These are phyloP conservation scores for Eristalis arbustorum DNA, from an alignment of 2,888 invertebrate genomes.

Conservation along the genomic window DNA sequence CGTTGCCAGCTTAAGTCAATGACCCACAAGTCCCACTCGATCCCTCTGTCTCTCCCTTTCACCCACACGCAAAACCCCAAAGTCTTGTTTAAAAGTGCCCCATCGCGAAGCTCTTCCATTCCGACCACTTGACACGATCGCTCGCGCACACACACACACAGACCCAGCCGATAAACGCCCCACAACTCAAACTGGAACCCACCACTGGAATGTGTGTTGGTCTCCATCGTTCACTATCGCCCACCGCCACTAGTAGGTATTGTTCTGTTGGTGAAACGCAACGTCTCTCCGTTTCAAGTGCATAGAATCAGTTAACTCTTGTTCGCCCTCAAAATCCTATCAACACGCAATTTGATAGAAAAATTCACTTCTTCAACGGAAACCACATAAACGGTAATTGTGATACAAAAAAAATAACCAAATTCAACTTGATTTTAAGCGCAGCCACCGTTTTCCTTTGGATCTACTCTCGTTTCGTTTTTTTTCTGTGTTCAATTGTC, in stretches of 20 bases:
- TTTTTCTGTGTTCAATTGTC: neutral
- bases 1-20: conserved; percentile 37
- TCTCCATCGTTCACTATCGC: conserved; percentile 54
- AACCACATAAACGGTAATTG: conserved; percentile 25
- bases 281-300: conserved; percentile 65
- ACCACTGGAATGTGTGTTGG: conserved; percentile 48
- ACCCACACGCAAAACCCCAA: conserved; percentile 5
- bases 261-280: conserved; percentile 71
- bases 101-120: conserved; percentile 31
- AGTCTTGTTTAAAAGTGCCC: conserved; percentile 36
- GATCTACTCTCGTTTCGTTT: neutral
- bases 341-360: conserved; percentile 22
- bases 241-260: conserved; percentile 71
- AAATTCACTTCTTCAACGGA: conserved; percentile 23
- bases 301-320: conserved; percentile 24
- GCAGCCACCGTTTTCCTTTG: neutral
- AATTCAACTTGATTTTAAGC: neutral
- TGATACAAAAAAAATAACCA: neutral
- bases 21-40: conserved; percentile 10
- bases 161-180: conserved; percentile 28
- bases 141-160: conserved; percentile 6
- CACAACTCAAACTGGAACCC: conserved; percentile 22
- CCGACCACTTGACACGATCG: conserved; percentile 19
- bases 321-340: conserved; percentile 7
- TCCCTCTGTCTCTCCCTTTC: neutral